Conservation (phyloP, 2,113 vertebrate species). For the Tachuris rubrigastra region DNA sequence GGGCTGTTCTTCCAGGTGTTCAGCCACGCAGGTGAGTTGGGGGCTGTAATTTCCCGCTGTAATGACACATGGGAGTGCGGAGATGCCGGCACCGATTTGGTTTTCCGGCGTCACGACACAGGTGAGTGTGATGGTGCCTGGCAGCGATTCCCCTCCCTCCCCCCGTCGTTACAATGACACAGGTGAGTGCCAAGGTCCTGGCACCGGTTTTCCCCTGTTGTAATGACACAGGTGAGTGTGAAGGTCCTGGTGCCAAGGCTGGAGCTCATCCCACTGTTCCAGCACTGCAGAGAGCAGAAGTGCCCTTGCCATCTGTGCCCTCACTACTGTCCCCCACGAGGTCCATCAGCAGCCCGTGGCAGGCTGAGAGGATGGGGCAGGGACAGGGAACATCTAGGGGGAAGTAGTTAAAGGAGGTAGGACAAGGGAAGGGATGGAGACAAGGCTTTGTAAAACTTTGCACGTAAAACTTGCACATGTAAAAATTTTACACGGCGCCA, state of each 20-base stretch:
- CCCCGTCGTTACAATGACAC: background rate
- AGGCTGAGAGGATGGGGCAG: background rate
- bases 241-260: rapidly evolving
- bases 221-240: background rate
- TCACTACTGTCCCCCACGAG: background rate
- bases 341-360: rapidly evolving
- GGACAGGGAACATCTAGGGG: background rate
- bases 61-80: rapidly evolving
- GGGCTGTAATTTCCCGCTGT: too few relatives aligned
- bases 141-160: rapidly evolving
- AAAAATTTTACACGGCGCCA: rapidly evolving
- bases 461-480: background rate
- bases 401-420: background rate
- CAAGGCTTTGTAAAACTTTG: background rate
- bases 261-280: rapidly evolving
- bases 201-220: rapidly evolving
- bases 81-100: rapidly evolving
- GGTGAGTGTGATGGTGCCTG: rapidly evolving
- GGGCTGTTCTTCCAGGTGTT: rapidly evolving
- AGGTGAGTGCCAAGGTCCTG: too few relatives aligned
- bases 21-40: rapidly evolving
- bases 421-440: background rate
- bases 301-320: rapidly evolving
- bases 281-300: background rate
- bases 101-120: rapidly evolving